These are phyloP conservation scores for Drosophila borealis DNA, from an alignment of 2,888 invertebrate species.

Conservation along the genomic window DNA sequence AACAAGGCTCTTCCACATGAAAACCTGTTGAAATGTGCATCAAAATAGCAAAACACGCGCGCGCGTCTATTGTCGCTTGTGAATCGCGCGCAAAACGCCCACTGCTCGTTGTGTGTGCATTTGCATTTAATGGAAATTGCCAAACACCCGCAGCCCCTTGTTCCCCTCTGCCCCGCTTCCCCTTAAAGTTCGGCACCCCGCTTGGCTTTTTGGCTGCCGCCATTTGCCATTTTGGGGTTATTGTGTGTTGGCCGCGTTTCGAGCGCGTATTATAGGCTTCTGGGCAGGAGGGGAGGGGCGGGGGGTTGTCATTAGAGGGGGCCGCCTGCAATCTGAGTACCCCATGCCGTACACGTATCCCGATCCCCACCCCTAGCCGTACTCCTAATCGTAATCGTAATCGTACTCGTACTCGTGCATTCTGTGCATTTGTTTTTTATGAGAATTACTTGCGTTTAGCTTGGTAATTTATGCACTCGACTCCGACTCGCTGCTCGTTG, in stretches of 20 bases:
- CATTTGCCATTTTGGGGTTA: conserved; percentile 42
- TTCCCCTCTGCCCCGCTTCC: not conserved
- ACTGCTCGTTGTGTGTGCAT: conserved; percentile 37
- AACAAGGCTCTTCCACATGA: not conserved
- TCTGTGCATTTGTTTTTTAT: conserved; percentile 62
- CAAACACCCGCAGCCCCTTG: conserved; percentile 14
- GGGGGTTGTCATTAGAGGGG: conserved; percentile 9
- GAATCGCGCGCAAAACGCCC: conserved; percentile 51
- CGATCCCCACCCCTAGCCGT: not conserved
- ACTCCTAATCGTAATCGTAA: conserved; percentile 40
- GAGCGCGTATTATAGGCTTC: conserved; percentile 33
- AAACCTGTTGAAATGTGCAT: conserved; percentile 5
- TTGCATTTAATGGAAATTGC: conserved; percentile 58
- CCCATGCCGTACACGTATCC: conserved; percentile 29
- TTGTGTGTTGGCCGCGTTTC: conserved; percentile 59
- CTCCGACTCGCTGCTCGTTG: conserved; percentile 39
- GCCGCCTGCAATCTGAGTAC: conserved; percentile 37
- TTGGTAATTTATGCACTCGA: conserved; percentile 58
- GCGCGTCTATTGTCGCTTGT: conserved; percentile 47
- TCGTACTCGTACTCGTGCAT: conserved; percentile 43
- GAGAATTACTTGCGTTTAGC: conserved; percentile 65
- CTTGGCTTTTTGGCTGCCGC: conserved; percentile 14
- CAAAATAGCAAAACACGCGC: conserved; percentile 18
- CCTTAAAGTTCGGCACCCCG: conserved; percentile 1
- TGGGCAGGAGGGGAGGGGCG: not conserved